Base-by-base conservation (phyloP, 2,797 vertebrate species). In the Artibeus jamaicensis region DNA sequence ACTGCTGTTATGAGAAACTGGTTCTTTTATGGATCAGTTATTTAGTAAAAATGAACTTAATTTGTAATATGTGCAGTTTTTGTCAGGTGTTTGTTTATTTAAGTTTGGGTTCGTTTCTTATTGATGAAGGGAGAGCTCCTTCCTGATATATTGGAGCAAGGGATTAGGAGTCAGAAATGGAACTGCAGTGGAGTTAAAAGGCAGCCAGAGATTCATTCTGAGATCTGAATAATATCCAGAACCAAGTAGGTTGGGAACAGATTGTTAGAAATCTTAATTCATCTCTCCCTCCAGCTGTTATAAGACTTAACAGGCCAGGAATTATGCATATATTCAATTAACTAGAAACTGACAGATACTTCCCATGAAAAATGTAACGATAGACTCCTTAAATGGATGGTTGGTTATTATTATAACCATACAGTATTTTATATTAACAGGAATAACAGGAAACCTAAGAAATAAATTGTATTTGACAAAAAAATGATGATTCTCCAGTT, bases 181-280 rank as follows among this genome's bases (percentile, higher is more conserved):
- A 76, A n/a, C 53, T 53, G 5, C 57, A 5, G 0, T 42, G 44
- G 50, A 78, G 44, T 79, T 84, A 37, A 78, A 90, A 89, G 65
- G 34, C 57, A 94, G 67, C 5, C 42, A 18, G 26, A 21, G 44
- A 77, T 95, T 93, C 16, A 77, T 86, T 94, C 48, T 78, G 68
- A 95, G 67, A 81, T 73, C 59, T 76, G 73, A 91, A 42, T 91
- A 94, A 94, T 70, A 85, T 70, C 55, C 48, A 90, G 71, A 71
- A 94, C 44, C 81, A 95, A 93, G 73, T 90, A 19, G 89, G 6
- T 55, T 91, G 86, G 42, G 95, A 94, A 91, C 97, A 98, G 96
- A 97, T 94, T 97, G 96, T 87, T 96, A 91, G 91, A 96, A 96
- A 95, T 91, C 82, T 62, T 71, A 92, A 76, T 83, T 95, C 91